These are phyloP conservation scores for Chamaetylas fuelleborni DNA, from an alignment of 2,113 vertebrate genomes.

Conservation along the genomic window DNA sequence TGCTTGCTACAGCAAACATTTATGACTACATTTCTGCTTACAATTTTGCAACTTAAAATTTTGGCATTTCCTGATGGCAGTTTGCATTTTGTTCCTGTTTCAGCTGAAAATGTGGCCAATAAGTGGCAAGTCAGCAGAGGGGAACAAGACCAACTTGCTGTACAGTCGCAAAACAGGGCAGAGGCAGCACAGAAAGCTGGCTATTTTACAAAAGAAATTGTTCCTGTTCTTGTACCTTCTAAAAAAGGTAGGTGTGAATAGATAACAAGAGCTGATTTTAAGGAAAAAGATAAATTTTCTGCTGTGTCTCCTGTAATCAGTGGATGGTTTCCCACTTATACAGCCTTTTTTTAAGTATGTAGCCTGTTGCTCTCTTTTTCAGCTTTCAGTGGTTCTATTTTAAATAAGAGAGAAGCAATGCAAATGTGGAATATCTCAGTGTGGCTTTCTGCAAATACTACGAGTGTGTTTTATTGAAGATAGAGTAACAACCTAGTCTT, in stretches of 20 bases:
- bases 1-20: neutral
- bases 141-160: conserved; percentile 86
- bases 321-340: neutral
- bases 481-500: neutral
- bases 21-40: neutral
- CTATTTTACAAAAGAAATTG: conserved; percentile 90
- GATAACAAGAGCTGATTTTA: neutral
- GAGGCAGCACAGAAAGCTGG: conserved; percentile 91
- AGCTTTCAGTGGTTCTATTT: neutral
- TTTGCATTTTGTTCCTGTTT: neutral
- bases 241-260: conserved; percentile 80
- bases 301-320: neutral
- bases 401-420: neutral
- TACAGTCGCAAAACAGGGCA: conserved; percentile 86
- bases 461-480: neutral
- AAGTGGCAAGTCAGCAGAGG: conserved; percentile 86
- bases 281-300: neutral
- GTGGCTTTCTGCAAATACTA: neutral
- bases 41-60: neutral
- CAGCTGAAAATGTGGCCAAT: conserved; percentile 95
- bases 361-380: neutral
- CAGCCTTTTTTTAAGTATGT: neutral
- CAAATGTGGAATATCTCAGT: neutral
- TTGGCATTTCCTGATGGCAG: neutral
- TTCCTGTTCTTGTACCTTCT: conserved; percentile 85